Conservation (phyloP, 2,888 invertebrate species). For the Drosophila subsilvestris region DNA sequence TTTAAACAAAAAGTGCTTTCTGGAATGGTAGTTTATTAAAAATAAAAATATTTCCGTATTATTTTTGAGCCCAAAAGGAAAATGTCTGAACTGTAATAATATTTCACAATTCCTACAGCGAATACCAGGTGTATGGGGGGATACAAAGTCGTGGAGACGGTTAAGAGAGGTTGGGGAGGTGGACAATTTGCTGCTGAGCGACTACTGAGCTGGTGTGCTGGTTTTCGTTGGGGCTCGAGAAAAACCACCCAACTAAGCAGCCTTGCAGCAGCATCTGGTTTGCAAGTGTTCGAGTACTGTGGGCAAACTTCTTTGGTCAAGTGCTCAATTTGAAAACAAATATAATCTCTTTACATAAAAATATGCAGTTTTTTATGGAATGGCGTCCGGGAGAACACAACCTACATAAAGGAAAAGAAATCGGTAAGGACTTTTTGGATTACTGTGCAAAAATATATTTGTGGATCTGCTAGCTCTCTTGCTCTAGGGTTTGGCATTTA, state of each 20-base stretch:
- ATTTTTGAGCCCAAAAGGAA: background rate
- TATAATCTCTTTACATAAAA: background rate
- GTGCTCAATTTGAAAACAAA: slow-evolving; percentile 26
- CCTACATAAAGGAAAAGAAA: too few species aligned
- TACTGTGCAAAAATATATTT: slow-evolving; percentile 6
- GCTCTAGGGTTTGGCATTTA: slow-evolving; percentile 38
- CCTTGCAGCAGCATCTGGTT: slow-evolving; percentile 30
- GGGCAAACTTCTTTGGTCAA: slow-evolving; percentile 11
- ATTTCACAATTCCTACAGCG: slow-evolving; percentile 61
- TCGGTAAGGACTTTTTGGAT: background rate
- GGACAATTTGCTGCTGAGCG: slow-evolving; percentile 11
- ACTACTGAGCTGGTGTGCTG: slow-evolving; percentile 6
- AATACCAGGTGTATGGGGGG: slow-evolving; percentile 29
- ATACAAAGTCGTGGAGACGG: slow-evolving; percentile 7
- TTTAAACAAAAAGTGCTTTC: background rate
- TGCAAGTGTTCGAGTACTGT: slow-evolving; percentile 25
- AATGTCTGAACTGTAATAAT: slow-evolving; percentile 66
- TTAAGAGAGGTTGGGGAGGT: slow-evolving; percentile 11
- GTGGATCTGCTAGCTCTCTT: background rate
- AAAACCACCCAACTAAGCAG: slow-evolving; percentile 43
- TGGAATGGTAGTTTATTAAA: background rate
- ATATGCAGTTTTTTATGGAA: too few species aligned
- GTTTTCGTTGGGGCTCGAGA: slow-evolving; percentile 18
- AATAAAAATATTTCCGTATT: too few species aligned
- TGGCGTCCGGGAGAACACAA: background rate